phyloP scores from a whole-genome alignment of 2,888 invertebrate species.

The Rhingia campestris region DNA sequence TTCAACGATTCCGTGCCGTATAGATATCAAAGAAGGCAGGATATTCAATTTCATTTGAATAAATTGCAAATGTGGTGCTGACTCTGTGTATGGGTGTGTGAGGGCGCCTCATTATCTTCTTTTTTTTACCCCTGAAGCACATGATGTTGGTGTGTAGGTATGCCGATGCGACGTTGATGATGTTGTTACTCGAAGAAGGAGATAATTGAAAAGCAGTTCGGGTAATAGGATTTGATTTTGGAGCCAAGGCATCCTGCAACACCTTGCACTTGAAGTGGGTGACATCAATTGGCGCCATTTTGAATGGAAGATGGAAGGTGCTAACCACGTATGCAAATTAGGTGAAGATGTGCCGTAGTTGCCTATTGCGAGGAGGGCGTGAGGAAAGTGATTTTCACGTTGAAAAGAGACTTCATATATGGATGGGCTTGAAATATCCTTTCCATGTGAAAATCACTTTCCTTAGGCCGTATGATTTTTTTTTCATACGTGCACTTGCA shows the following conservation, averaged over 20 bases:
- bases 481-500: too few relatives aligned
- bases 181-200: slow-evolving; percentile 18
- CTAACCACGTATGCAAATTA: too few relatives aligned
- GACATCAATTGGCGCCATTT: not conserved
- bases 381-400: too few relatives aligned
- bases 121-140: not conserved
- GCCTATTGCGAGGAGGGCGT: too few relatives aligned
- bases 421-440: too few relatives aligned
- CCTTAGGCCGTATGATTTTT: too few relatives aligned
- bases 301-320: not conserved
- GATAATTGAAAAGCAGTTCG: slow-evolving; percentile 47
- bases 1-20: slow-evolving; percentile 23
- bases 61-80: slow-evolving; percentile 39
- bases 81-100: not conserved
- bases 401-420: too few relatives aligned
- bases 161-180: not conserved
- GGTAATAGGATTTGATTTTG: slow-evolving; percentile 31
- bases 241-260: not conserved
- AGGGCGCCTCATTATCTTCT: not conserved
- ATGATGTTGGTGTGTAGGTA: not conserved
- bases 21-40: slow-evolving; percentile 48
- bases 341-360: too few relatives aligned
- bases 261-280: not conserved
- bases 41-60: slow-evolving; percentile 53
- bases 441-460: too few relatives aligned